Percentiles rank a stretch among this genome's conserved stretches.
These are phyloP conservation scores for Campylomormyrus numenius DNA, from an alignment of 2,113 vertebrate genomes.

Conservation along the genomic window DNA sequence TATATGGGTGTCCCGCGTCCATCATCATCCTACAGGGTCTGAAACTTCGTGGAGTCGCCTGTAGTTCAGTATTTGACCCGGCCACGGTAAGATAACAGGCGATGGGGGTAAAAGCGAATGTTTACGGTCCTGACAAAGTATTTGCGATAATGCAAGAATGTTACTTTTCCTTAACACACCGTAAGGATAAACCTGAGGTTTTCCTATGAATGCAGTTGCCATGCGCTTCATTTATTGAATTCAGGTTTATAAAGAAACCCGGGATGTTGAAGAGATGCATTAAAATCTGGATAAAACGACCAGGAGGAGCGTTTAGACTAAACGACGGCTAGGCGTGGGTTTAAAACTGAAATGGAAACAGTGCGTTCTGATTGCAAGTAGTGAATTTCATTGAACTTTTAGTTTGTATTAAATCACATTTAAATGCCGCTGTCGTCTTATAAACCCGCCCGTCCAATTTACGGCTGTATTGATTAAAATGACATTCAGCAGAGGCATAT, in stretches of 20 bases:
- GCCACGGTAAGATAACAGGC: not conserved
- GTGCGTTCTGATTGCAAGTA: not conserved
- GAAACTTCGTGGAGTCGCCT: not conserved
- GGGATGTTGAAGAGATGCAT: not conserved
- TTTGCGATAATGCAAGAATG: not conserved
- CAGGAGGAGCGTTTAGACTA: not conserved
- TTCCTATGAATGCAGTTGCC: not conserved
- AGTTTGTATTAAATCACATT: not conserved
- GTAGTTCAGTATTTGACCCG: not conserved
- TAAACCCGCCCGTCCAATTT: not conserved
- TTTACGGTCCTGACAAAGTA: not conserved
- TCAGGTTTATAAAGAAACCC: not conserved
- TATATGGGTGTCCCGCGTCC: not conserved
- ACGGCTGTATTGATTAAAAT: not conserved
- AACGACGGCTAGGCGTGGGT: not conserved
- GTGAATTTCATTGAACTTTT: not conserved
- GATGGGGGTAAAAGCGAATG: not conserved
- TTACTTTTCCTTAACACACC: not conserved
- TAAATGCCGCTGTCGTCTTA: not conserved
- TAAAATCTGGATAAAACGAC: not conserved
- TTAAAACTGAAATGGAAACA: not conserved
- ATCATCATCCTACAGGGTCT: not conserved
- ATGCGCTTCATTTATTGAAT: not conserved
- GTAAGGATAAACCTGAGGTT: not conserved
- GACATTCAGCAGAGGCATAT: not conserved